Evolutionary conservation across 1,140 invertebrate genomes (phyloP).

Genomic region (Aphelenchoides fujianensis): DNA sequence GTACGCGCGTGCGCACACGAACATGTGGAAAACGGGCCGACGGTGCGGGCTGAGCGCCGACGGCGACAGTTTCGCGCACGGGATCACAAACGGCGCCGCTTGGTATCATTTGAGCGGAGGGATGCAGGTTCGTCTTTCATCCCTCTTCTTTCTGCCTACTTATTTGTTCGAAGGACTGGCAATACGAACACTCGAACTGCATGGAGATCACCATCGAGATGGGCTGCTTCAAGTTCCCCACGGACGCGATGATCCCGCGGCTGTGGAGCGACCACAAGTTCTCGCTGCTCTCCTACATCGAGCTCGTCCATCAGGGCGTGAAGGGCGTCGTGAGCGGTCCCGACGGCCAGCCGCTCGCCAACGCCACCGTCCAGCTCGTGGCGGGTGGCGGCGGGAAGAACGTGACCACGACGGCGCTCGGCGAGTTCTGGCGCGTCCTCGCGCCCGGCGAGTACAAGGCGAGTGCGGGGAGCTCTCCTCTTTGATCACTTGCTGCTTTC

Average conservation of each 20-base stretch:
- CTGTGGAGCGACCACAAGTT: constrained; percentile 87
- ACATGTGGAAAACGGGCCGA: constrained; percentile 60
- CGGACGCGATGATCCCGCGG: constrained; percentile 70
- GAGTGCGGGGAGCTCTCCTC: constrained; percentile 60
- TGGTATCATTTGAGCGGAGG: constrained; percentile 71
- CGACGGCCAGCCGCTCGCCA: constrained; percentile 71
- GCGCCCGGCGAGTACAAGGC: constrained; percentile 81
- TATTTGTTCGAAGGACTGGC: constrained; percentile 79
- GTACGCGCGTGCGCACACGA: constrained; percentile 69
- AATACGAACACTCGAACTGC: constrained; percentile 84
- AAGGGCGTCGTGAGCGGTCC: constrained; percentile 79
- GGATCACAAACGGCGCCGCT: constrained; percentile 81
- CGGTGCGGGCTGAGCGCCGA: constrained; percentile 48
- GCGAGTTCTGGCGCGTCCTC: constrained; percentile 89
- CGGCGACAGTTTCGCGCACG: constrained; percentile 63
- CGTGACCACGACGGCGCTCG: constrained; percentile 71
- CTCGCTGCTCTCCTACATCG: constrained; percentile 78
- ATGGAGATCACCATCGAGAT: constrained; percentile 92
- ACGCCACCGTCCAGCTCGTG: constrained; percentile 74
- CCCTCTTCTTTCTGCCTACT: background rate
- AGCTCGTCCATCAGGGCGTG: constrained; percentile 81
- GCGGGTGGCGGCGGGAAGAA: constrained; percentile 70
- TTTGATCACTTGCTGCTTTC: constrained; percentile 8
- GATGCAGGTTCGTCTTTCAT: constrained; percentile 74
- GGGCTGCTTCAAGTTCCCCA: constrained; percentile 86